Base-by-base conservation (phyloP, 1,140 invertebrate genomes). In the Drosophila repletoides region DNA sequence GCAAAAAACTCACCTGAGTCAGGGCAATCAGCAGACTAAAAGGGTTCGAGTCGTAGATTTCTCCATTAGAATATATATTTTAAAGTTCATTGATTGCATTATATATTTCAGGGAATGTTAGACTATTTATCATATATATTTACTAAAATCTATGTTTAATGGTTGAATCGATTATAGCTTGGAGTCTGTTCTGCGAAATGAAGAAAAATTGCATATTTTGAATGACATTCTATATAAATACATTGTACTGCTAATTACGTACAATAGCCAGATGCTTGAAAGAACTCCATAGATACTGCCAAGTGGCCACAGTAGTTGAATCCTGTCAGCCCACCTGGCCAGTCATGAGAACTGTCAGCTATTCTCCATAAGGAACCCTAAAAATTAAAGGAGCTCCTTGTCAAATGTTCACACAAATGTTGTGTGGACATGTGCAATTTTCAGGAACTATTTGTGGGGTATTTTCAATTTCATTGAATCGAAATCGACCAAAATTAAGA, bases 391-490 rank as follows among this genome's bases (percentile, higher is more conserved):
- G 21, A 65, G 40, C 31, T 40, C 41, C 53, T 59, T 65, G 53
- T 48, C 53, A 59, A 53, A 40, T 41, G 48, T 17, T 17, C 17
- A 46, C 53, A 63, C 59, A 64, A 68, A 55, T 40, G 15, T 12
- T 73, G 77, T 84, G 77, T 63, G 65, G 79, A 83, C 77, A 84
- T 83, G 70, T 83, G 77, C 77, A 74, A 84, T 84, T 83, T 81
- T 74, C 60, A 33, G 80, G 74, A 83, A 84, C 77, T 79, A 84
- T 83, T 71, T 83, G 77, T 84, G 77, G 72, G 77, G 77, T 60
- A 84, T 79, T 60, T 48, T 38, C 56, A 84, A 80, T 60, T 48
- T 38, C 10, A 38, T 31, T 75, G 76, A 80, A 79, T 66, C 59
- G 41, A 67, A 71, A 74, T 15, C 65, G 70, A 83, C 79, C 77